Evolutionary conservation across 1,140 invertebrate species (phyloP).

Genomic region (Mesaphorura yosii): DNA sequence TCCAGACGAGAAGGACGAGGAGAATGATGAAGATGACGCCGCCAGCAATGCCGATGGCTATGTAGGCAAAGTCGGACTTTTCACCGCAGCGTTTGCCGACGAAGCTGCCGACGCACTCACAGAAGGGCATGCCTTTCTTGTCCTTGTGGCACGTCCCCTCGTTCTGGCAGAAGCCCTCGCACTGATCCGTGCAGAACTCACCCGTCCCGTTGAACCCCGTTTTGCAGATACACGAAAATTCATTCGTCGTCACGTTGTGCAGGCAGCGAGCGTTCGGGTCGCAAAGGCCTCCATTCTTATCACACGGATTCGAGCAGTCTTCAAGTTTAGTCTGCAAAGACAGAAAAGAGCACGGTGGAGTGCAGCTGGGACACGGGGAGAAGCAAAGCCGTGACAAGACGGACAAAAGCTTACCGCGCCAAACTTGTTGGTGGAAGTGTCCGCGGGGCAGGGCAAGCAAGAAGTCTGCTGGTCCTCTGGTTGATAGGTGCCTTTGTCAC

Average conservation of each 20-base stretch:
- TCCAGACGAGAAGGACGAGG: constrained; percentile 84
- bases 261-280: constrained; percentile 80
- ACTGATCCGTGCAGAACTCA: constrained; percentile 69
- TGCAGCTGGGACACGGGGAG: too few relatives aligned
- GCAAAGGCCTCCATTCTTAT: constrained; percentile 71
- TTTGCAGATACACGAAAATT: constrained; percentile 87
- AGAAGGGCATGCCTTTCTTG: constrained; percentile 64
- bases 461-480: constrained; percentile 74
- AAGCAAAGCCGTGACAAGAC: too few relatives aligned
- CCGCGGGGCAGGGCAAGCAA: constrained; percentile 78
- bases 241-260: constrained; percentile 66
- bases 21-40: constrained; percentile 84
- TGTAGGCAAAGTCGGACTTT: constrained; percentile 88
- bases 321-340: constrained; percentile 55
- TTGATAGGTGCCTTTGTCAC: constrained; percentile 87
- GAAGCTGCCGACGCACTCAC: constrained; percentile 79
- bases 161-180: constrained; percentile 66
- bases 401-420: constrained; percentile 53
- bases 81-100: constrained; percentile 79
- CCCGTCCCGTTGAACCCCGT: constrained; percentile 84
- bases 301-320: constrained; percentile 86
- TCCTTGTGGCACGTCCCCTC: constrained; percentile 49
- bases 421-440: constrained; percentile 74
- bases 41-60: constrained; percentile 81
- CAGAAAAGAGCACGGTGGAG: too few relatives aligned